phyloP scores from a whole-genome alignment of 2,113 vertebrate genomes.

The Coptodon rendalli region DNA sequence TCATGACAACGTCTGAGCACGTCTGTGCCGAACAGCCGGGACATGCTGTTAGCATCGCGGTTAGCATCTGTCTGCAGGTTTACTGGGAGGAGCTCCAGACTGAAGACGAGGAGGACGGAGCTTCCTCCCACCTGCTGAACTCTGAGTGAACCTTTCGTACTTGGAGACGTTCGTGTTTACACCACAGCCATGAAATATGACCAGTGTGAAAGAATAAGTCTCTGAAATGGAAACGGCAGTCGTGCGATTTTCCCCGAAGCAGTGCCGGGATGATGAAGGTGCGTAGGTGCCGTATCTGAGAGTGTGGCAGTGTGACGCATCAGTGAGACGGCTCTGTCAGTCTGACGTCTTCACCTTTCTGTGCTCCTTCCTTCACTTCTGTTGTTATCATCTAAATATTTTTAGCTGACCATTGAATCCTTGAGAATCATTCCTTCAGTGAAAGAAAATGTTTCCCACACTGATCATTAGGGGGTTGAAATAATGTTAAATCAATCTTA shows the following conservation, averaged over 20 bases:
- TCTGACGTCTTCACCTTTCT: neutral
- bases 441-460: neutral
- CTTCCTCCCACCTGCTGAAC: neutral
- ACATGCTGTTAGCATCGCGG: neutral
- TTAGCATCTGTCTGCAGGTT: neutral
- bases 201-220: neutral
- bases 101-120: neutral
- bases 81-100: neutral
- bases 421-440: neutral
- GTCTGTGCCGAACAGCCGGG: neutral
- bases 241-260: accelerated
- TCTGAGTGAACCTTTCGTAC: neutral
- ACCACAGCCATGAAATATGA: neutral
- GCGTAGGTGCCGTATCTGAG: neutral
- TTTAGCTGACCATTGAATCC: accelerated
- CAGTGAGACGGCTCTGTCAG: neutral
- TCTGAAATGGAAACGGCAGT: neutral
- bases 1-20: neutral
- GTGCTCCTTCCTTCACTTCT: neutral
- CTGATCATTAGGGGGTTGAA: neutral
- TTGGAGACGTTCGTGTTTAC: neutral
- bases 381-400: neutral
- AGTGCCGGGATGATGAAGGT: neutral
- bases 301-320: neutral
- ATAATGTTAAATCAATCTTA: neutral